Evolutionary conservation across 2,888 invertebrate genomes (phyloP).

Genomic region (Branchipolynoe longqiensis): DNA sequence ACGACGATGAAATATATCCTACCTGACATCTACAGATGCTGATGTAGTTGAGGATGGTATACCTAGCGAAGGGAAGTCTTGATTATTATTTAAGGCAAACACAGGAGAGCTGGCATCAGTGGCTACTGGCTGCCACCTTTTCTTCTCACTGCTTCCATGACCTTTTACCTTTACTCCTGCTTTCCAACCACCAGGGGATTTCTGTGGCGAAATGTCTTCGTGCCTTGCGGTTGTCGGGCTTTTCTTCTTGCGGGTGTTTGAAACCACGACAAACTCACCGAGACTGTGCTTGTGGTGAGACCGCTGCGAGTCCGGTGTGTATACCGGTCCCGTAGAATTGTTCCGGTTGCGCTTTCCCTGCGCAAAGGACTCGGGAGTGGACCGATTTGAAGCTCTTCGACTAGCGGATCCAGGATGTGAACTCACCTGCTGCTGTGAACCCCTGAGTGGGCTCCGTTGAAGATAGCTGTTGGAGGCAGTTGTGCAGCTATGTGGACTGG

Average conservation of each 20-base stretch:
- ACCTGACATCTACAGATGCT: no score
- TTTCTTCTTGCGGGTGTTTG: constrained; percentile 70
- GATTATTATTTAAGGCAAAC: constrained; percentile 70
- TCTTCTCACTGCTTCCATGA: constrained; percentile 15
- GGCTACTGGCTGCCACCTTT: neutral
- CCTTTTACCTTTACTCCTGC: constrained; percentile 48
- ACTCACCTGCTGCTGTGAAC: neutral
- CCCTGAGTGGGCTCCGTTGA: neutral
- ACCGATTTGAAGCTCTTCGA: neutral
- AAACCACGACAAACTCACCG: constrained; percentile 73
- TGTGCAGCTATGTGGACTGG: no score
- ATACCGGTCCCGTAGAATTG: neutral
- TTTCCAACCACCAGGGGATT: constrained; percentile 57
- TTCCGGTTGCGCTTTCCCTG: neutral
- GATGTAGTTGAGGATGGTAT: neutral
- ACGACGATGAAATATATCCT: no score
- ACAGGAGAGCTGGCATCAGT: constrained; percentile 63
- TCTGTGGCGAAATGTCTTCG: constrained; percentile 32
- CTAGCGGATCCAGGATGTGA: neutral
- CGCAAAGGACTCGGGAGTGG: neutral
- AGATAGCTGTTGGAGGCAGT: neutral
- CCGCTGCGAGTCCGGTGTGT: constrained; percentile 49
- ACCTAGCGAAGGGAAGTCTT: constrained; percentile 72
- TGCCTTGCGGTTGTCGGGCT: constrained; percentile 15
- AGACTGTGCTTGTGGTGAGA: constrained; percentile 73